phyloP scores from a whole-genome alignment of 2,888 invertebrate species.

The Cantharis lateralis region DNA sequence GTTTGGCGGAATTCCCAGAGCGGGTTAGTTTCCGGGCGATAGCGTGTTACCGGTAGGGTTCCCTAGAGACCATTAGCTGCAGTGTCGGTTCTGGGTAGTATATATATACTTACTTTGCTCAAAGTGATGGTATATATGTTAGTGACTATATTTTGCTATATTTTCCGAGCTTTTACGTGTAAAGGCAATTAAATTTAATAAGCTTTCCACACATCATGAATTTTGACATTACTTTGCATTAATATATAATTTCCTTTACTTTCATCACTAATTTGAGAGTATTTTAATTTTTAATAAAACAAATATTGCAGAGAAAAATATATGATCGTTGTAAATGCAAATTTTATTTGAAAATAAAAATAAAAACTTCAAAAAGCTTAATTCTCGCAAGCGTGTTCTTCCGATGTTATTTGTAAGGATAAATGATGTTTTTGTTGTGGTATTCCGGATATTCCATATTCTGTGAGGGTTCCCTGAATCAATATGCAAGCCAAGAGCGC shows the following conservation, averaged over 20 bases:
- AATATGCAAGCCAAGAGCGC: constrained; percentile 37
- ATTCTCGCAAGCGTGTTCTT: not conserved
- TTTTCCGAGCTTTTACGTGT: constrained; percentile 16
- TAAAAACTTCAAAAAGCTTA: not conserved
- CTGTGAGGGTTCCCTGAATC: constrained; percentile 35
- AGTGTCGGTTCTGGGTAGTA: constrained; percentile 32
- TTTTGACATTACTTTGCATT: not conserved
- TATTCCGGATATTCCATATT: constrained; percentile 35
- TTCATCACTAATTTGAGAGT: not conserved
- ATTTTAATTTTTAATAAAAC: not conserved
- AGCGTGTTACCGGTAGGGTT: constrained; percentile 39
- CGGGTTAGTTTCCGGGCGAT: constrained; percentile 39
- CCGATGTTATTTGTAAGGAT: constrained; percentile 18
- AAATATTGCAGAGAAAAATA: not conserved
- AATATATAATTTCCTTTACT: not conserved
- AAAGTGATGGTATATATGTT: constrained; percentile 15
- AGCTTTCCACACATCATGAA: not conserved
- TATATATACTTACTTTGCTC: constrained; percentile 20
- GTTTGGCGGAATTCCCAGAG: constrained; percentile 41
- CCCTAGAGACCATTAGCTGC: constrained; percentile 43
- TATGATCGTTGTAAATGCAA: not conserved
- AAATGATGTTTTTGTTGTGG: constrained; percentile 34
- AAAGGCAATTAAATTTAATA: constrained; percentile 1
- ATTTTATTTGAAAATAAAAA: not conserved
- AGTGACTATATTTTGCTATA: constrained; percentile 3